A percentile compares a stretch with the other conserved stretches of the same genome.
Evolutionary conservation across 2,888 invertebrate genomes (phyloP).

Genomic region (Zygogramma bicolorata): DNA sequence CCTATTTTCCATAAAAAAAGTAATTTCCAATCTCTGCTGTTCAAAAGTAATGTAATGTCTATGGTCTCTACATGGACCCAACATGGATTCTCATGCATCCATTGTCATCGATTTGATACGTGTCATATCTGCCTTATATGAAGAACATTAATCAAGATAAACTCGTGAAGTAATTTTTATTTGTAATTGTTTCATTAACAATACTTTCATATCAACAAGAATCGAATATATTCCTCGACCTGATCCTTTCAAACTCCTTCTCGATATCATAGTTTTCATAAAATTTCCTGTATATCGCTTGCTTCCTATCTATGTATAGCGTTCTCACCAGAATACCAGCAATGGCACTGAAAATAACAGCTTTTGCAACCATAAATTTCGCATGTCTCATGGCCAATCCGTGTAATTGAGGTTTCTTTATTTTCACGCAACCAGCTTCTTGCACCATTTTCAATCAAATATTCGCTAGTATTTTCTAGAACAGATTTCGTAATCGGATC

Average conservation of each 20-base stretch:
- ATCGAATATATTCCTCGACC: conserved; percentile 44
- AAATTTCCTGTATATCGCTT: conserved; percentile 32
- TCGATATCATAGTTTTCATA: conserved; percentile 46
- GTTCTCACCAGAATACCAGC: conserved; percentile 32
- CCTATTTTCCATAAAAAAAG: too few species aligned
- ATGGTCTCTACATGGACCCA: too few species aligned
- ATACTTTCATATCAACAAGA: conserved; percentile 42
- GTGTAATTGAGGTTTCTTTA: conserved; percentile 43
- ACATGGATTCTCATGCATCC: too few species aligned
- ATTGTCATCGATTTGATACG: too few species aligned
- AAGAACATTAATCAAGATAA: too few species aligned
- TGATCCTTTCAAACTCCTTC: conserved; percentile 46
- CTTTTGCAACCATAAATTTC: conserved; percentile 13
- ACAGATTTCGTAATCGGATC: neutral
- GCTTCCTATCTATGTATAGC: conserved; percentile 30
- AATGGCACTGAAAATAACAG: conserved; percentile 29
- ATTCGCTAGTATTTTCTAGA: neutral
- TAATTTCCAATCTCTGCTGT: too few species aligned
- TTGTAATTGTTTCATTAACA: neutral
- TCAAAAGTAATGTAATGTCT: too few species aligned
- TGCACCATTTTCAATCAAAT: conserved; percentile 28
- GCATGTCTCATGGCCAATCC: conserved; percentile 26
- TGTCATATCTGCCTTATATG: too few species aligned
- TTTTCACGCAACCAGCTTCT: conserved; percentile 14
- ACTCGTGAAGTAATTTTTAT: too few species aligned